Percentiles rank a stretch among this genome's conserved stretches.
These are phyloP conservation scores for Gobionotothen gibberifrons DNA, from an alignment of 2,797 vertebrate species.

Conservation along the genomic window DNA sequence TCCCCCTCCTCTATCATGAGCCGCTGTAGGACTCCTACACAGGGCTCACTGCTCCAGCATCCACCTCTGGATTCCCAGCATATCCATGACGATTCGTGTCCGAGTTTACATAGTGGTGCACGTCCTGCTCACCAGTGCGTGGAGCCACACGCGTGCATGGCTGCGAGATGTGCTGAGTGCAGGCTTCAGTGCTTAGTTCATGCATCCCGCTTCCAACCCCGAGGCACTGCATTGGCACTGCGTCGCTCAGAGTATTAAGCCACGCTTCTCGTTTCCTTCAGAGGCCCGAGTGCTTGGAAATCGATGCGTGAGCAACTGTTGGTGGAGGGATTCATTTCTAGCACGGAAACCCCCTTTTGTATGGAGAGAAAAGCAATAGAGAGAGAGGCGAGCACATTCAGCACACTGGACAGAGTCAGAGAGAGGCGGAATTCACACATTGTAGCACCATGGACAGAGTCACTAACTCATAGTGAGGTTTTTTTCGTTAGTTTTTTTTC, in stretches of 20 bases:
- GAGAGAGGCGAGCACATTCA: conserved; percentile 15
- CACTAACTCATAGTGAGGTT: neutral
- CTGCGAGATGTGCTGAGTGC: conserved; percentile 36
- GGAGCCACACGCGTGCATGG: conserved; percentile 55
- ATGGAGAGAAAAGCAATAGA: conserved; percentile 7
- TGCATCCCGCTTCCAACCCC: conserved; percentile 51
- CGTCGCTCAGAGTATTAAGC: conserved; percentile 46
- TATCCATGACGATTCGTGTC: conserved; percentile 56
- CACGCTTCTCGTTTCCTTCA: conserved; percentile 52
- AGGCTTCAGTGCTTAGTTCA: conserved; percentile 50
- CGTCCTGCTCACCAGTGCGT: conserved; percentile 63
- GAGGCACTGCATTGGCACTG: conserved; percentile 54
- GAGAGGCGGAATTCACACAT: neutral
- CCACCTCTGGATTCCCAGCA: conserved; percentile 62
- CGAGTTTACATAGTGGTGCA: conserved; percentile 54
- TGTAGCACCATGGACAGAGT: conserved; percentile 62
- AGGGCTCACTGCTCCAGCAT: conserved; percentile 40
- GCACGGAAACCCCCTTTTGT: conserved; percentile 16
- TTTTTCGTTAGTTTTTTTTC: neutral
- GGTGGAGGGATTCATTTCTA: conserved; percentile 39
- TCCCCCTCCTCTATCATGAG: conserved; percentile 6
- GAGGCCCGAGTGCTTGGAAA: conserved; percentile 51
- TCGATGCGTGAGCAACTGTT: conserved; percentile 66
- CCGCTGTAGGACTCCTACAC: conserved; percentile 37
- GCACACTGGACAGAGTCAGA: conserved; percentile 19